Evolutionary conservation across 2,113 vertebrate species (phyloP), one percentile per base, ranked within the genome.

Genomic region (Cynopterus brachyotis): DNA sequence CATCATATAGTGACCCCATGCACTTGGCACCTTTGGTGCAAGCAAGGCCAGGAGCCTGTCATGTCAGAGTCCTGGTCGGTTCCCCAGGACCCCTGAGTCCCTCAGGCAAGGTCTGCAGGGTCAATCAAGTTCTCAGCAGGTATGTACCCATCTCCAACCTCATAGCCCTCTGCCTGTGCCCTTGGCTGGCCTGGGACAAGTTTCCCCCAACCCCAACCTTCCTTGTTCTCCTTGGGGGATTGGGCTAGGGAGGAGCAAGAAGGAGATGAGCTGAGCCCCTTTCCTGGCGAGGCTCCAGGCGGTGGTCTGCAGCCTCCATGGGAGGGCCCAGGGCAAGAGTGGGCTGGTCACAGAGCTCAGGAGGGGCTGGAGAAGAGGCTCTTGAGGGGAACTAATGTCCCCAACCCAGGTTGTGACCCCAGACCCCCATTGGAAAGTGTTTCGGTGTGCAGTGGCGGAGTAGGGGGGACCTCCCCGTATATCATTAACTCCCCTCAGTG

Each of bases 401-500:
- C 98, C 98, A 98, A 99, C 98, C 98, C 98, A 98, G 99, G 99
- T 99, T 99, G 98, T 32, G 99, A 99, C 99, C 99, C 98, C 89
- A 98, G 99, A 99, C 99, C 95, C 98, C 97, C 98, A 99, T 99
- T 99, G 99, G 99, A 99, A 99, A 99, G 99, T 99, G 99, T 99
- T 99, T 99, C 99, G 98, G 98, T 99, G 99, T 98, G 98, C 98
- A 98, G 99, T 99, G 99, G 98, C 98, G 98, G 98, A 98, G 98
- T n/a, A n/a, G 98, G 98, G 98, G 8, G 98, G 98, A 98, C 98
- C 98, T 97, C 99, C 98, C 98, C 97, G 99, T 99, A 99, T 99
- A 99, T 99, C 99, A 99, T 99, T 99, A 99, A 99, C 99, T 99
- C 98, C 95, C 98, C 97, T 97, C 98, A 98, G 99, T 98, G 98